A percentile compares a stretch with the other conserved stretches of the same genome.
These are phyloP conservation scores for Anthoscopus minutus DNA, from an alignment of 2,113 vertebrate species.

Conservation along the genomic window DNA sequence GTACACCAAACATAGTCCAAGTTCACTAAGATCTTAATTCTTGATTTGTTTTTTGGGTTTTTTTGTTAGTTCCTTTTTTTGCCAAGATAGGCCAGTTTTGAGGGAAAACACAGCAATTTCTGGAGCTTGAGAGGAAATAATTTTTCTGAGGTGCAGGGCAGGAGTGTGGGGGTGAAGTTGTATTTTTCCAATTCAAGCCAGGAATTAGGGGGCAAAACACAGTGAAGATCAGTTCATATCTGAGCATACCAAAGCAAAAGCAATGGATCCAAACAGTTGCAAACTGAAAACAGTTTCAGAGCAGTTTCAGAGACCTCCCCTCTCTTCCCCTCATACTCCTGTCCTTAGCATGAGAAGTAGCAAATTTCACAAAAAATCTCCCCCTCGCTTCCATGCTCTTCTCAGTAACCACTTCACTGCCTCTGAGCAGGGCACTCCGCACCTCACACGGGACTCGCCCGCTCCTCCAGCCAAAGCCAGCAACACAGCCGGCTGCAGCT, in stretches of 20 bases:
- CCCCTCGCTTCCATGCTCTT: not conserved
- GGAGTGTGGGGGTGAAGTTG: not conserved
- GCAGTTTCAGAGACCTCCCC: not conserved
- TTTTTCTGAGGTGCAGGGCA: not conserved
- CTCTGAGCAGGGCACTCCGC: not conserved
- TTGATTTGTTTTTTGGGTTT: not conserved
- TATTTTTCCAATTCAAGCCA: not conserved
- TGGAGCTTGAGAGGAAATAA: not conserved
- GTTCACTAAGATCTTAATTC: not conserved
- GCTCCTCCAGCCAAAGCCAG: not conserved
- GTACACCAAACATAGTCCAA: not conserved
- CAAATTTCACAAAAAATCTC: not conserved
- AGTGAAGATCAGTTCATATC: not conserved
- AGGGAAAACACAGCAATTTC: not conserved
- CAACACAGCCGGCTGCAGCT: not conserved
- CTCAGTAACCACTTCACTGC: not conserved
- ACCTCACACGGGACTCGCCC: not conserved
- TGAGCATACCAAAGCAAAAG: not conserved
- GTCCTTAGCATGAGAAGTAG: not conserved
- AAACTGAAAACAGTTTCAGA: not conserved
- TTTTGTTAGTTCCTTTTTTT: not conserved
- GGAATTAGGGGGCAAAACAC: not conserved
- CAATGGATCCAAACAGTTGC: rapidly evolving
- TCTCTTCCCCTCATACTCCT: not conserved
- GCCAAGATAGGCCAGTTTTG: not conserved